These are phyloP conservation scores for Drosophila sproati DNA, from an alignment of 1,140 invertebrate genomes.

Conservation along the genomic window DNA sequence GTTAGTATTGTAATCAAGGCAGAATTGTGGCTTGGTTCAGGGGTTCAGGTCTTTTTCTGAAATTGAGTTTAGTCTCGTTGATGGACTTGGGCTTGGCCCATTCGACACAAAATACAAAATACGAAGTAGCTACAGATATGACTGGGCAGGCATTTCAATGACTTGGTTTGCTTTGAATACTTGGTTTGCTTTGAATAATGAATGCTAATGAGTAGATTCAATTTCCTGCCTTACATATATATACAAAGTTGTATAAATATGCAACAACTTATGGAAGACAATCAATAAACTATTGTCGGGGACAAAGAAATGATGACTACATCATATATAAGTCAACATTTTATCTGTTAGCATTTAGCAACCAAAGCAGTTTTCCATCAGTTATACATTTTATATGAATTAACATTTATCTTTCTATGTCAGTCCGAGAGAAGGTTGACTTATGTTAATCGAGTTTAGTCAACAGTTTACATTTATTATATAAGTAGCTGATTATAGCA, in stretches of 20 bases:
- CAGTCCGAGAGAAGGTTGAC: too few relatives aligned
- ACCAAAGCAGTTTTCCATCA: too few relatives aligned
- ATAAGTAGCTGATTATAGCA: too few relatives aligned
- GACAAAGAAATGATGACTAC: too few relatives aligned
- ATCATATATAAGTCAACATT: too few relatives aligned
- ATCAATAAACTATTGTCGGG: background rate
- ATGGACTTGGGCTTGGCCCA: constrained; percentile 47
- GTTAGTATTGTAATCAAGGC: constrained; percentile 60
- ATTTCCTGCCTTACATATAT: background rate
- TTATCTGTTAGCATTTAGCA: too few relatives aligned
- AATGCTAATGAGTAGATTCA: constrained; percentile 39
- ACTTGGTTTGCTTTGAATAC: constrained; percentile 8
- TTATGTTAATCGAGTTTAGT: too few relatives aligned
- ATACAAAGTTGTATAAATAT: background rate
- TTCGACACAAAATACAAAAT: background rate
- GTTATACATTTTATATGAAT: too few relatives aligned
- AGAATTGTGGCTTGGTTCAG: constrained; percentile 44
- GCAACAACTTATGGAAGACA: background rate
- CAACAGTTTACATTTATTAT: too few relatives aligned
- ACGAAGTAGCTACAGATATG: constrained; percentile 11
- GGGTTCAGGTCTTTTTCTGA: constrained; percentile 33
- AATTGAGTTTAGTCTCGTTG: constrained; percentile 39
- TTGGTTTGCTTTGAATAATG: constrained; percentile 2
- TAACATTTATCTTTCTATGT: too few relatives aligned
- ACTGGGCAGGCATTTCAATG: background rate